Evolutionary conservation across 1,140 invertebrate genomes (phyloP), one percentile per base, ranked within the genome.

Genomic region (Drosophila malerkotliana): DNA sequence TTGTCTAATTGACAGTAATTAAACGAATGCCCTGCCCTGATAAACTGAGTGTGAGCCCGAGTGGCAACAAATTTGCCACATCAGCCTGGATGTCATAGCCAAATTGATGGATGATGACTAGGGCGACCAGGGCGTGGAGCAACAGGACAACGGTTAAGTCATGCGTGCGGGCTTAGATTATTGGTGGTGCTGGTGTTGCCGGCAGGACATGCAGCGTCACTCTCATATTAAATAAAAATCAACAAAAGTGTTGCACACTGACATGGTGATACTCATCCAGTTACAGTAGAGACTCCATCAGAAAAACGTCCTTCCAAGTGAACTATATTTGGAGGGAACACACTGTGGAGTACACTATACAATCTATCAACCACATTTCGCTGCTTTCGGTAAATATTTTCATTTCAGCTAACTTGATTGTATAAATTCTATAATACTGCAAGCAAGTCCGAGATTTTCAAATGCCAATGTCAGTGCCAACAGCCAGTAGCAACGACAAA

Each of bases 1-100:
- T 87, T 87, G 64, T 56, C 74, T 88, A 85, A 85, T 85, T 85
- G 82, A 75, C 69, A 78, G 58, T 82, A 85, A 85, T 85, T 78
- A 88, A 59, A 79, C 52, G 63, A 78, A 67, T 47, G 57, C 63
- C n/a, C 45, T 10, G 18, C 18, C 37, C 44, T 15, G 9, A 12
- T 55, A 53, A 14, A 15, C 48, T 21, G 18, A 12, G n/a, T 8
- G 12, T 8, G n/a, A 12, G 57, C 6, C 57, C 30, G 39, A 74
- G 59, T 56, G 44, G 18, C 58, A 14, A 28, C 49, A 51, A 75
- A 63, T 53, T 81, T 77, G 77, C 78, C 57, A 57, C 61, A 76
- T 63, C 73, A 68, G 74, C 37, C 30, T n/a, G 57, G 60, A 60
- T 76, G 67, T 61, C 44, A 53, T 61, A 54, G 56, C 47, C 45